Evolutionary conservation across 2,113 vertebrate species (phyloP).

Genomic region (Nestor notabilis): DNA sequence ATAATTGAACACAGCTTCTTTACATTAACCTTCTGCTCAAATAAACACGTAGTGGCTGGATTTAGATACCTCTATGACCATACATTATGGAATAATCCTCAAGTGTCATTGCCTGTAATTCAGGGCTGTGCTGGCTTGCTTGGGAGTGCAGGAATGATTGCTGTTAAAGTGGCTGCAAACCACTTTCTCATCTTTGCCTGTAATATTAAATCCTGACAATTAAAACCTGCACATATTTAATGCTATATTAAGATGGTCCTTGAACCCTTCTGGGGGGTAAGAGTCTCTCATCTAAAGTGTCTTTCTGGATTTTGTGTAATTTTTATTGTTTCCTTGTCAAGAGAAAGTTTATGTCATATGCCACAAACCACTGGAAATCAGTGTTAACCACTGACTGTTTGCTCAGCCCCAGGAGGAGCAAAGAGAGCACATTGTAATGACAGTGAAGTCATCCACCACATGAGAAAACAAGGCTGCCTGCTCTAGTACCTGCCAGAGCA

Average conservation of each 20-base stretch:
- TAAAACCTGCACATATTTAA: background rate
- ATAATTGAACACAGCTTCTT: background rate
- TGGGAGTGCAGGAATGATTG: background rate
- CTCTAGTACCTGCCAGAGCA: background rate
- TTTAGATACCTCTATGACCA: background rate
- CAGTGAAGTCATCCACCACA: background rate
- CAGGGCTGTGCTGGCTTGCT: background rate
- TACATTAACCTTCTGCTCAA: background rate
- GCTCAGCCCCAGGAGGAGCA: background rate
- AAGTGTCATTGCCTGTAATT: background rate
- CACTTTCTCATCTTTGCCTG: background rate
- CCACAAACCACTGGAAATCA: background rate
- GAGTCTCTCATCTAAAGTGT: background rate
- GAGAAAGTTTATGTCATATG: background rate
- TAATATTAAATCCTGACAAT: background rate
- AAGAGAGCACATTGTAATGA: background rate
- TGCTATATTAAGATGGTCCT: background rate
- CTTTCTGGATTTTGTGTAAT: background rate
- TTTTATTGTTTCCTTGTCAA: background rate
- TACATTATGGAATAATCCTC: background rate
- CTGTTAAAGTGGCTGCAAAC: background rate
- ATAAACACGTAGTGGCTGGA: accelerated
- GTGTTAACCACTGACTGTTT: background rate
- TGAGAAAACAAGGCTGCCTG: accelerated
- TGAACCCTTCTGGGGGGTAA: background rate